These are phyloP conservation scores for Prosopocoilus inquinatus DNA, from an alignment of 2,888 invertebrate genomes.

Conservation along the genomic window DNA sequence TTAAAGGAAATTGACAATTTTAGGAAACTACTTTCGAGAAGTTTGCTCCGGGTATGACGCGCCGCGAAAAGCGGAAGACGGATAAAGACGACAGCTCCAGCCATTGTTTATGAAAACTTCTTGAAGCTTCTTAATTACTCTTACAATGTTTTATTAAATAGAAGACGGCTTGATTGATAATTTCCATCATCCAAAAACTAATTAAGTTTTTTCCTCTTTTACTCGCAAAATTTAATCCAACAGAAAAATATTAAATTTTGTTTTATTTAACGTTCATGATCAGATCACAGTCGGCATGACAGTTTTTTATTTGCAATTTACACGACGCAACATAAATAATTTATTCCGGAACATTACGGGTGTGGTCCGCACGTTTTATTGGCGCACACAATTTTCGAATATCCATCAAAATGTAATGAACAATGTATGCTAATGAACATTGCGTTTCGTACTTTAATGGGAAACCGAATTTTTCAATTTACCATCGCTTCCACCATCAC, in stretches of 20 bases:
- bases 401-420: constrained; percentile 1
- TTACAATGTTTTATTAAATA: background rate
- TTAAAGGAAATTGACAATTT: constrained; percentile 29
- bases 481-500: no score
- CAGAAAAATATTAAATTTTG: no score
- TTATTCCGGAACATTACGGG: no score
- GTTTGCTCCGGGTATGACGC: constrained; percentile 17
- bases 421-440: background rate
- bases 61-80: background rate
- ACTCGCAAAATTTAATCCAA: no score
- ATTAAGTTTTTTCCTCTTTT: background rate
- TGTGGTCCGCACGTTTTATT: no score
- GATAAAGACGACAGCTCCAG: constrained; percentile 4
- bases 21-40: constrained; percentile 41
- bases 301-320: no score
- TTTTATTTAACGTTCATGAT: no score
- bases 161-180: background rate
- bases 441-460: background rate
- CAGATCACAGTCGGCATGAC: no score
- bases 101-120: constrained; percentile 9
- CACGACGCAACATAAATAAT: no score
- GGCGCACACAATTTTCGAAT: background rate
- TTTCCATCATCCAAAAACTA: background rate
- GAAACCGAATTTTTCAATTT: constrained; percentile 1
- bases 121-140: constrained; percentile 1